Evolutionary conservation across 2,797 vertebrate genomes (phyloP).

Genomic region (Glossophaga mutica): DNA sequence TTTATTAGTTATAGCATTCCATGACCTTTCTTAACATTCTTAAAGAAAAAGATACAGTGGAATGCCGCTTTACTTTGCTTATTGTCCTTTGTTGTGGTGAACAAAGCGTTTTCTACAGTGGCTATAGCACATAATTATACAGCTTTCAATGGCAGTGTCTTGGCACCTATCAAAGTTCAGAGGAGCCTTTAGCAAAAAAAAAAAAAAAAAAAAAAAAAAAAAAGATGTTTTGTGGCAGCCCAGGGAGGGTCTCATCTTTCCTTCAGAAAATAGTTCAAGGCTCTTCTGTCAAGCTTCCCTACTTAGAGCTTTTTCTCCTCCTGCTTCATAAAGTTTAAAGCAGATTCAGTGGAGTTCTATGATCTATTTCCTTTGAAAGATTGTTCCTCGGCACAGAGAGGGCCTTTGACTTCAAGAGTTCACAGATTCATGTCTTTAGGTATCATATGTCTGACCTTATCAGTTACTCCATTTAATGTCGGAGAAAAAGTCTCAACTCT

Average conservation of each 20-base stretch:
- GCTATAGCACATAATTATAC: constrained; percentile 90
- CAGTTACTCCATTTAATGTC: constrained; percentile 94
- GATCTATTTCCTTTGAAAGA: constrained; percentile 92
- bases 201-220: constrained; percentile 89
- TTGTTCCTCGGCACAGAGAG: constrained; percentile 88
- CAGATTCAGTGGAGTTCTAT: constrained; percentile 90
- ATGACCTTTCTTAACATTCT: constrained; percentile 88
- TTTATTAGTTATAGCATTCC: constrained; percentile 86
- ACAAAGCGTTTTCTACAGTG: constrained; percentile 88
- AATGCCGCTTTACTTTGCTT: constrained; percentile 88
- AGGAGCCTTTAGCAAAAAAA: constrained; percentile 84
- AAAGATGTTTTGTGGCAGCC: constrained; percentile 96
- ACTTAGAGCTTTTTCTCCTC: constrained; percentile 92
- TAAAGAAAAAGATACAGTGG: constrained; percentile 88
- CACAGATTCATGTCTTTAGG: constrained; percentile 96
- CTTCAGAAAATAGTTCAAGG: constrained; percentile 94
- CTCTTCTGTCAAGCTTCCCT: constrained; percentile 93
- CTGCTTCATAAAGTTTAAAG: constrained; percentile 92
- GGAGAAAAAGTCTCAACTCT: constrained; percentile 92
- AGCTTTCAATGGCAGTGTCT: constrained; percentile 90
- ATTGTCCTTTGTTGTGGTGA: constrained; percentile 90
- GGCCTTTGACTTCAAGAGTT: constrained; percentile 94
- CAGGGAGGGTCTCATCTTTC: constrained; percentile 97
- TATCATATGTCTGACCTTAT: constrained; percentile 96
- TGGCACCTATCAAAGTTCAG: constrained; percentile 91